These are phyloP conservation scores for Tribolium freemani DNA, from an alignment of 2,888 invertebrate genomes.

Conservation along the genomic window DNA sequence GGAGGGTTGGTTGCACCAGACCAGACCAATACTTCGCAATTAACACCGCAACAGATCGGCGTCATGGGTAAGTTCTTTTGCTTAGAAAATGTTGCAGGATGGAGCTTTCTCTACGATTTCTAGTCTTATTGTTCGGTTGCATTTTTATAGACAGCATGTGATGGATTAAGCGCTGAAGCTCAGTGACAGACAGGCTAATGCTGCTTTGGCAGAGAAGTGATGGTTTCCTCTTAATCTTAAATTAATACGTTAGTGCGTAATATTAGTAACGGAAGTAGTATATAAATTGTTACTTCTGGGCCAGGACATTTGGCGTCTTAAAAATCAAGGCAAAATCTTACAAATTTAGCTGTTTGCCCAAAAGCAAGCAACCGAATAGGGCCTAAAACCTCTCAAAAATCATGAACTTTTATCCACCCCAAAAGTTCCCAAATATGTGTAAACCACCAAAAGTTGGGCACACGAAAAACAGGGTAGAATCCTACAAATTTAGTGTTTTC, in stretches of 20 bases:
- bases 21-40: conserved; percentile 70
- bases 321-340: too few relatives aligned
- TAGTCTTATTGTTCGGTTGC: background rate
- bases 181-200: background rate
- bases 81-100: background rate
- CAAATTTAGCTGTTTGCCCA: too few relatives aligned
- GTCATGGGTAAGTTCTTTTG: conserved; percentile 82
- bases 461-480: too few relatives aligned
- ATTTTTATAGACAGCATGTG: background rate
- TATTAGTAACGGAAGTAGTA: too few relatives aligned
- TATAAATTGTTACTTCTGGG: too few relatives aligned
- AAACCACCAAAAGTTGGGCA: too few relatives aligned
- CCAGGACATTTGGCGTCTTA: too few relatives aligned
- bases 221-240: background rate
- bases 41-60: conserved; percentile 90
- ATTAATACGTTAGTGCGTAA: background rate
- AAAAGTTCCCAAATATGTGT: too few relatives aligned
- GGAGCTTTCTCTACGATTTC: background rate
- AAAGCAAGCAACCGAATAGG: too few relatives aligned
- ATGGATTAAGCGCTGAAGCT: background rate
- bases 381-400: too few relatives aligned
- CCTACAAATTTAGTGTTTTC: too few relatives aligned
- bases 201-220: background rate
- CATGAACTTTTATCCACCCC: too few relatives aligned
- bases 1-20: conserved; percentile 64